Conservation (phyloP, 2,888 invertebrate genomes). For the Balanococcus diminutus region DNA sequence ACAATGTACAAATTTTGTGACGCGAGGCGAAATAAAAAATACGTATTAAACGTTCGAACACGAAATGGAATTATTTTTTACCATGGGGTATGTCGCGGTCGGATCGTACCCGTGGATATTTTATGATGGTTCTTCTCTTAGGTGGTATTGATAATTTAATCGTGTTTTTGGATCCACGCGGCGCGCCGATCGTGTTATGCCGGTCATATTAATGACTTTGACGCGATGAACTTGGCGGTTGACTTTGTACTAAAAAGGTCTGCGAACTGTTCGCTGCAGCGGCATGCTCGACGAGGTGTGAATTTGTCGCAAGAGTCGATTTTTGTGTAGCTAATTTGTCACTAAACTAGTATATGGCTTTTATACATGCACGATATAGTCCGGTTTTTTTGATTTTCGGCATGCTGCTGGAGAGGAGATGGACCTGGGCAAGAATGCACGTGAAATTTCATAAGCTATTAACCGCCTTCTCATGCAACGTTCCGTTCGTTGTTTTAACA, state of each 20-base stretch:
- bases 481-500: neutral
- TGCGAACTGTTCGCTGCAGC: neutral
- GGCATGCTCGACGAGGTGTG: neutral
- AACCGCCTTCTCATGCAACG: neutral
- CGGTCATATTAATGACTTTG: constrained; percentile 6
- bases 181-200: neutral
- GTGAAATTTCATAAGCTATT: neutral
- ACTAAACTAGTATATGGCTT: neutral
- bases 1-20: neutral
- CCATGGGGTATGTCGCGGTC: neutral
- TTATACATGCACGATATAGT: neutral
- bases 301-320: constrained; percentile 4
- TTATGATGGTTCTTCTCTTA: neutral
- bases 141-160: constrained; percentile 2
- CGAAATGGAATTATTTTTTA: neutral
- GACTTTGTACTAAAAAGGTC: constrained; percentile 24
- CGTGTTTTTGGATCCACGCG: neutral
- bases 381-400: neutral
- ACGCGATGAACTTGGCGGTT: neutral
- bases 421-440: neutral
- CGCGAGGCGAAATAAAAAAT: neutral
- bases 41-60: constrained; percentile 21
- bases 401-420: neutral
- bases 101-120: neutral
- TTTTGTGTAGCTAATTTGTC: neutral